Base-by-base conservation (phyloP, 1,140 invertebrate genomes). In the Hetaerina americana region DNA sequence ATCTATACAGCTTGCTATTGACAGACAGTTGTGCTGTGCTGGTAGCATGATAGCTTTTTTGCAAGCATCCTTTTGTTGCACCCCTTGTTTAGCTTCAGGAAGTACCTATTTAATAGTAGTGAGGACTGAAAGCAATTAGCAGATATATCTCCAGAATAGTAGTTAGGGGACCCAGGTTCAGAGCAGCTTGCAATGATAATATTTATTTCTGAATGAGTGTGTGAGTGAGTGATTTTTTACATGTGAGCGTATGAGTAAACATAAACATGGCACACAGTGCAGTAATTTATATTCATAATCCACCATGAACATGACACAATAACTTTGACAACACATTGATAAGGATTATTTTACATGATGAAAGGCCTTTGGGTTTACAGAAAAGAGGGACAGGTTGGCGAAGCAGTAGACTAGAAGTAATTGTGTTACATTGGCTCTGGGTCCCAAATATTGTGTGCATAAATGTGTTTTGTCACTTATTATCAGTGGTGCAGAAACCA, bases 51-150 rank as follows among this genome's bases (percentile, higher is more conserved):
- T 27, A 69, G 68, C 68, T 69, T 69, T 69, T 57, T 28, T 26
- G 68, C 68, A 69, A 69, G 68, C 68, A 69, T 69, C 28, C 28
- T 69, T 28, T 69, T 69, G 68, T 69, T 69, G 68, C 68, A 69
- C 68, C 26, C 68, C 28, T 69, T 69, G 5, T 69, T 27, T 27
- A 27, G 18, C 28, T 69, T 27, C 68, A 69, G 68, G 68, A 69
- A 27, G 28, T 27, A 69, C n/a, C n/a, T n/a, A n/a, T 18, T 27
- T 27, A 28, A 68, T 5, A 27, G 26, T 69, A 69, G 68, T 26
- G 66, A 69, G 26, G 5, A 26, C 68, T 27, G 26, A 28, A 26
- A 28, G 26, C 18, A 26, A 69, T n/a, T 69, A 69, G 68, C 6
- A 69, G 68, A n/a, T 27, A 69, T n/a, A 27, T 5, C 66, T 68